Evolutionary conservation across 1,140 invertebrate genomes (phyloP).

Genomic region (Ooceraea biroi): DNA sequence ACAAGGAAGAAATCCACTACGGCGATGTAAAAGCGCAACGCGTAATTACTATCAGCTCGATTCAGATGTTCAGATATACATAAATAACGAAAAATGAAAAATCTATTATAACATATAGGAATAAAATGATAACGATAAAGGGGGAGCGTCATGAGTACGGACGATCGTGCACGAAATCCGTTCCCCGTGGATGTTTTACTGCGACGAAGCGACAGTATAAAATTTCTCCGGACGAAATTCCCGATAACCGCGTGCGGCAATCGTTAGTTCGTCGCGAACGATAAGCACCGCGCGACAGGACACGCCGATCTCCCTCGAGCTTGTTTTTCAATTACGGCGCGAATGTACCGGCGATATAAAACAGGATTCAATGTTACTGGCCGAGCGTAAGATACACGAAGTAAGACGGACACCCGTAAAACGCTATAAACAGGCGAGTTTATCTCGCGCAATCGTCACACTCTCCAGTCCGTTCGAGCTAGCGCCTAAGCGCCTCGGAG

Average conservation of each 20-base stretch:
- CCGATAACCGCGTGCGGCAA: slow-evolving; percentile 9
- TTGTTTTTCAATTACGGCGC: slow-evolving; percentile 54
- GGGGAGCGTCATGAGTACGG: background rate
- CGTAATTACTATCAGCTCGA: background rate
- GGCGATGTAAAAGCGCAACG: background rate
- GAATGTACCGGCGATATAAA: slow-evolving; percentile 46
- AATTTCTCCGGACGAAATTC: slow-evolving; percentile 11
- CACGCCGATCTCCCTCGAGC: background rate
- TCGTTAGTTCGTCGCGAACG: slow-evolving; percentile 17
- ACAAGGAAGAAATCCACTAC: background rate
- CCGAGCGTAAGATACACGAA: slow-evolving; percentile 58
- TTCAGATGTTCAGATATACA: too few relatives aligned
- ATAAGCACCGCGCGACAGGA: background rate
- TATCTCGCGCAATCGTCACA: slow-evolving; percentile 68
- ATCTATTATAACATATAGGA: too few relatives aligned
- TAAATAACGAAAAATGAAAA: too few relatives aligned
- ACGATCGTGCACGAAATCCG: background rate
- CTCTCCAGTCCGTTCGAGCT: slow-evolving; percentile 34
- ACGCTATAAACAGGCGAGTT: slow-evolving; percentile 67
- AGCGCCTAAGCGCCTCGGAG: slow-evolving; percentile 16
- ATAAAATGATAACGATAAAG: background rate
- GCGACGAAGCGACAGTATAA: slow-evolving; percentile 38
- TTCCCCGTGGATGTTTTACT: background rate
- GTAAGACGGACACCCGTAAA: slow-evolving; percentile 68
- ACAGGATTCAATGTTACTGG: slow-evolving; percentile 50